Percentiles rank a stretch among this genome's conserved stretches.
Conservation (phyloP, 2,888 invertebrate genomes). For the Xanthia togata region DNA sequence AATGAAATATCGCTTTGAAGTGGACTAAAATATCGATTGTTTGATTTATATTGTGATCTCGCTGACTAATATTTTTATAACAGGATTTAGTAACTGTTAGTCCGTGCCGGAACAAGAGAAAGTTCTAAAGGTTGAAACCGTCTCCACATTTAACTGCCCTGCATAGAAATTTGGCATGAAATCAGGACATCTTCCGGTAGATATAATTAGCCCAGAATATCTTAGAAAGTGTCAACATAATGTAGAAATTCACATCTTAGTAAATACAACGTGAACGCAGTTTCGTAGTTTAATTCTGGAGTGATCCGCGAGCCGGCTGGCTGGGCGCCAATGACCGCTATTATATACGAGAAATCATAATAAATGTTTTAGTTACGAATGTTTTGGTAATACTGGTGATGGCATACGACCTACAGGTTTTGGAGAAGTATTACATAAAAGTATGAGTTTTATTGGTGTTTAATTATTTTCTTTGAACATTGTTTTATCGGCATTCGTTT, state of each 20-base stretch:
- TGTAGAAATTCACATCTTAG: slow-evolving; percentile 50
- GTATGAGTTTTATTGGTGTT: neutral
- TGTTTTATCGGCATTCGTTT: neutral
- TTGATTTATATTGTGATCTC: neutral
- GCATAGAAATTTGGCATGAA: slow-evolving; percentile 15
- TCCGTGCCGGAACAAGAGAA: no score
- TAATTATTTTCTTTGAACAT: neutral
- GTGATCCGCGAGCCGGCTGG: slow-evolving; percentile 68
- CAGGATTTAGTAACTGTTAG: no score
- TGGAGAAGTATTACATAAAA: slow-evolving; percentile 30
- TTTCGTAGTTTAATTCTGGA: slow-evolving; percentile 74
- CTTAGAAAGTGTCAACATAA: slow-evolving; percentile 40
- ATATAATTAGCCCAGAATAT: slow-evolving; percentile 35
- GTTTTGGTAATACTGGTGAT: slow-evolving; percentile 56
- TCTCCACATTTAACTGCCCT: slow-evolving; percentile 8
- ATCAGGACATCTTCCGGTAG: slow-evolving; percentile 23
- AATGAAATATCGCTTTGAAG: neutral
- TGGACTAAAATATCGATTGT: neutral
- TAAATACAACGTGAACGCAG: slow-evolving; percentile 47
- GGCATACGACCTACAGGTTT: slow-evolving; percentile 51
- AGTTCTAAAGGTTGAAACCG: neutral
- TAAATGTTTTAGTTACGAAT: slow-evolving; percentile 61
- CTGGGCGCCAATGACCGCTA: slow-evolving; percentile 70
- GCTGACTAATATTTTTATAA: no score
- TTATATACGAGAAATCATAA: slow-evolving; percentile 68